Evolutionary conservation across 1,140 invertebrate genomes (phyloP).

Genomic region (Drosophila kanapiae): DNA sequence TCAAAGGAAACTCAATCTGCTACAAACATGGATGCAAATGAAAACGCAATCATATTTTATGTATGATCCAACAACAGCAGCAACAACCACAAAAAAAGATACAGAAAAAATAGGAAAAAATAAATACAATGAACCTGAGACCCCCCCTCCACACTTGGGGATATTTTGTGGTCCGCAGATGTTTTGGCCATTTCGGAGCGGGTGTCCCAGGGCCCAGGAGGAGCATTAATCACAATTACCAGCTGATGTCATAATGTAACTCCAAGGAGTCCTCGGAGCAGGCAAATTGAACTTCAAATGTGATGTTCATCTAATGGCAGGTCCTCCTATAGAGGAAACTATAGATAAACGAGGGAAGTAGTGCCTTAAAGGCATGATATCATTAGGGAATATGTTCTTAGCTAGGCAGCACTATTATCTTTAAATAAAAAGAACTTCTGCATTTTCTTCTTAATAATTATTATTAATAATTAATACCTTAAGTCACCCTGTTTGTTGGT

Average conservation of each 20-base stretch:
- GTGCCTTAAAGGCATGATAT: background rate
- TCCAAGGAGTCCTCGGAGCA: constrained; percentile 2
- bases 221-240: constrained; percentile 51
- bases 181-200: constrained; percentile 44
- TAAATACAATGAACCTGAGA: constrained; percentile 53
- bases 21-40: constrained; percentile 71
- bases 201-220: constrained; percentile 31
- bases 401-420: background rate
- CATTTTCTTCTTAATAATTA: background rate
- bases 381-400: background rate
- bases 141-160: constrained; percentile 31
- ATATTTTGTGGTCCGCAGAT: constrained; percentile 31
- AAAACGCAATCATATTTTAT: constrained; percentile 83
- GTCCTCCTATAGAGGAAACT: background rate
- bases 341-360: background rate
- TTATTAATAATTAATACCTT: background rate
- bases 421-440: background rate
- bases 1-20: constrained; percentile 81
- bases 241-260: constrained; percentile 47
- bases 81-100: constrained; percentile 13
- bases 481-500: constrained; percentile 31
- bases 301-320: constrained; percentile 10
- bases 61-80: constrained; percentile 59
- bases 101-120: constrained; percentile 26
- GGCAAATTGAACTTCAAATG: constrained; percentile 24